Base-by-base conservation (phyloP, 2,888 invertebrate genomes). In the Drosophila conformis region DNA sequence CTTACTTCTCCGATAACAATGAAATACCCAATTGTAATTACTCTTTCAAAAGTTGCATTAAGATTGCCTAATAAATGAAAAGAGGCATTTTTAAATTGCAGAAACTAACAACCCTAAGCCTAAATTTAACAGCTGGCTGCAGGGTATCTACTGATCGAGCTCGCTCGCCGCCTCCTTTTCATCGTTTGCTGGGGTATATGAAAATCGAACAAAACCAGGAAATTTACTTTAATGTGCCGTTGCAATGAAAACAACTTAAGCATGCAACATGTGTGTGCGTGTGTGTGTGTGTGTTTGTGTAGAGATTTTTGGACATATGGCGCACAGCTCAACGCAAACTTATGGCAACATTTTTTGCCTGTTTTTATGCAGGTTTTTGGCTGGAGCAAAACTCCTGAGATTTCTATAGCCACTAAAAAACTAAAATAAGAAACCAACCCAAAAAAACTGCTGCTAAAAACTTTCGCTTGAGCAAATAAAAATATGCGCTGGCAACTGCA, bases 271-370 rank as follows among this genome's bases (percentile, higher is more conserved):
- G 65, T 69, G 59, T 48, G 29, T 63, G 31, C 40, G 8, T 61
- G 52, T 69, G 27, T 42, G 48, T 5, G 46, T 38, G 15, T 62
- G 53, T 49, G 67, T 64, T 68, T 65, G 56, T 70, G 87, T 76
- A 64, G 72, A 79, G 84, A 84, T 84, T 84, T 84, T 78, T 83
- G 81, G 84, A 74, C 87, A 75, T 66, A 77, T 60, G 56, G 69
- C 66, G 68, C 78, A 78, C 68, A 67, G 33, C 78, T 81, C 82
- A 58, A 65, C 82, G 79, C 63, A 52, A 81, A 82, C 73, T 78
- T 78, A 78, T 81, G 78, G 69, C 63, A 48, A 73, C 72, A 78
- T 73, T 73, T 78, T 51, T 70, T 69, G 67, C 69, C 66, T 33
- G 27, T 38, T 78, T 78, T 78, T 78, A 81, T 78, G 82, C 82